phyloP scores from a whole-genome alignment of 1,140 invertebrate genomes.

The Leptopilina clavipes region DNA sequence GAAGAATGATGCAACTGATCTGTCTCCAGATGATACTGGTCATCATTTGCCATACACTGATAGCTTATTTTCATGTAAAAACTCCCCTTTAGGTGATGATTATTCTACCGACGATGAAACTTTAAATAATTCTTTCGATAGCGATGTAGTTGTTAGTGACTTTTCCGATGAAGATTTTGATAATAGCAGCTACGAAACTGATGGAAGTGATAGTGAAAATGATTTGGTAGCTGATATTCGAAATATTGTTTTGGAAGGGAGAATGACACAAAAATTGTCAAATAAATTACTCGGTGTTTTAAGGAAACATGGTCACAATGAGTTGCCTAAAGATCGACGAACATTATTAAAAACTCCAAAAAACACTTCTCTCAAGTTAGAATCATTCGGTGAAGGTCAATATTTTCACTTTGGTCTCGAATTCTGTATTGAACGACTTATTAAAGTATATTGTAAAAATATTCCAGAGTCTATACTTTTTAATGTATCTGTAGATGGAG shows the following conservation, averaged over 20 bases:
- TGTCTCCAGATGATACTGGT: too few relatives aligned
- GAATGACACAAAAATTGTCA: conserved; percentile 32
- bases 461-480: conserved; percentile 26
- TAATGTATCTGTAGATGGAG: conserved; percentile 42
- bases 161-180: not conserved
- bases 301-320: conserved; percentile 35
- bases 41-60: too few relatives aligned
- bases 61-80: too few relatives aligned
- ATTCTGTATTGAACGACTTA: conserved; percentile 26
- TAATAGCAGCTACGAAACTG: not conserved
- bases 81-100: too few relatives aligned
- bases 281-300: conserved; percentile 40
- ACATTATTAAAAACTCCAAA: conserved; percentile 41
- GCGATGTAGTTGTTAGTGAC: not conserved
- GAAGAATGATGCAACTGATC: too few relatives aligned
- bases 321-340: conserved; percentile 36
- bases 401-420: conserved; percentile 44
- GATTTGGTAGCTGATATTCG: not conserved
- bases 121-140: not conserved
- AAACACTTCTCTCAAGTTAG: conserved; percentile 13
- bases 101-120: too few relatives aligned
- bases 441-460: conserved; percentile 39
- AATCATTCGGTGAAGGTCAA: not conserved
- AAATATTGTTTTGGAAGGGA: conserved; percentile 22
- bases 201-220: not conserved